Base-by-base conservation (phyloP, 1,140 invertebrate species). In the Akabosia matsudoensis region DNA sequence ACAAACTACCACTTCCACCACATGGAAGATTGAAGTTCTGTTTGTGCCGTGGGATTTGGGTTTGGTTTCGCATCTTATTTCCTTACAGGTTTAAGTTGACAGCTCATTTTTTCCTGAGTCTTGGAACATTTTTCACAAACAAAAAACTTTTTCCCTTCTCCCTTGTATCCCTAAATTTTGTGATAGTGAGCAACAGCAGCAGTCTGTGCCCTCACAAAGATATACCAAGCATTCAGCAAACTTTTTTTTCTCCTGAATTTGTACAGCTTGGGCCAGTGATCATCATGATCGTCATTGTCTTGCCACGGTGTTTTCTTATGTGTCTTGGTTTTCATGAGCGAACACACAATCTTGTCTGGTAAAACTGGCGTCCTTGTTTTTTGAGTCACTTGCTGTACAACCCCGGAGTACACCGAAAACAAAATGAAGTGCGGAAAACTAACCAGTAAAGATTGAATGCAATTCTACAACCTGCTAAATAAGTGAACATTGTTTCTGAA, bases 81-180 rank as follows among this genome's bases (percentile, higher is more conserved):
- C 61, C 61, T 67, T 67, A 67, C 61, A 67, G 61, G 61, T 67
- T 67, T 67, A 67, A 67, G 61, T 67, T 67, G 61, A 67, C 61
- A 67, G 61, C 61, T 67, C 61, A 67, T 67, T 67, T 67, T 67
- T 67, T 31, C 61, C 61, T 67, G 61, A 67, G 61, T 67, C 26
- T 67, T 67, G 24, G 61, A 67, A 67, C 61, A 67, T 67, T 67
- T 67, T 67, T 67, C 61, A 67, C 61, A 67, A 28, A 67, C 61
- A 67, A 28, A 67, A 67, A 67, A 28, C 28, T 67, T 67, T 67
- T 31, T 31, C 26, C 54, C 31, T 31, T 31, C 61, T 67, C 61
- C 28, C 61, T 67, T 2, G 24, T n/a, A 24, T 67, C n/a, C 30
- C 37, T 45, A 18, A 45, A n/a, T n/a, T n/a, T n/a, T n/a, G n/a